phyloP scores from a whole-genome alignment of 2,888 invertebrate species.

The Elaeidobius kamerunicus region DNA sequence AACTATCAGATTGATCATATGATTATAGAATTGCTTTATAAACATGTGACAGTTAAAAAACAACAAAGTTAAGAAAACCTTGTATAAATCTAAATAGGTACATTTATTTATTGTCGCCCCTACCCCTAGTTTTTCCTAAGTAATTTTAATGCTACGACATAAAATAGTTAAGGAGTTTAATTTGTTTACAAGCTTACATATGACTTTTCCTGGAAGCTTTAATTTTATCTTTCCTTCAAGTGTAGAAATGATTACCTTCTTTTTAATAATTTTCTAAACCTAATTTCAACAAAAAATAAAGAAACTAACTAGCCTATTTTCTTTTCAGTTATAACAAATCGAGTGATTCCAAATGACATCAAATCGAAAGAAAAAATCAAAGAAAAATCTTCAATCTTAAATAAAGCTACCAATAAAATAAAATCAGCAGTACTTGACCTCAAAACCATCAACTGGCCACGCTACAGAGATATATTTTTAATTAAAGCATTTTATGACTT shows the following conservation, averaged over 20 bases:
- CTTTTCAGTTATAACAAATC: conserved; percentile 25
- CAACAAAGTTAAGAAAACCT: too few species aligned
- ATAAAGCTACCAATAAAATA: conserved; percentile 20
- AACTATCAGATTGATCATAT: too few species aligned
- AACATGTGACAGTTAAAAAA: too few species aligned
- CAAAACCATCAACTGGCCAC: conserved; percentile 29
- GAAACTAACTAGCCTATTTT: not conserved
- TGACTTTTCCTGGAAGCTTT: not conserved
- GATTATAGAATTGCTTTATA: too few species aligned
- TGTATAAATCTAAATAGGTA: too few species aligned
- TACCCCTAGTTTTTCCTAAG: too few species aligned
- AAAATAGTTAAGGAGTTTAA: too few species aligned
- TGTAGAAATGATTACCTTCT: too few species aligned
- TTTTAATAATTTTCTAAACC: not conserved
- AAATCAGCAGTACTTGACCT: conserved; percentile 26
- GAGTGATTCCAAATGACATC: conserved; percentile 14
- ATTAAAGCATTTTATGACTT: conserved; percentile 30
- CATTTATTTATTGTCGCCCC: too few species aligned
- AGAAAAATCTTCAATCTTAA: conserved; percentile 4
- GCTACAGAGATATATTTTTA: conserved; percentile 28
- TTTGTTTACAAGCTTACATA: too few species aligned
- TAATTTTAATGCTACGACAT: too few species aligned
- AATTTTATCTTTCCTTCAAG: too few species aligned
- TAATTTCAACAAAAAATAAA: not conserved
- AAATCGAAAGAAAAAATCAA: conserved; percentile 8